Evolutionary conservation across 2,113 vertebrate species (phyloP), one percentile per base, ranked within the genome.

Genomic region (Phalacrocorax aristotelis): DNA sequence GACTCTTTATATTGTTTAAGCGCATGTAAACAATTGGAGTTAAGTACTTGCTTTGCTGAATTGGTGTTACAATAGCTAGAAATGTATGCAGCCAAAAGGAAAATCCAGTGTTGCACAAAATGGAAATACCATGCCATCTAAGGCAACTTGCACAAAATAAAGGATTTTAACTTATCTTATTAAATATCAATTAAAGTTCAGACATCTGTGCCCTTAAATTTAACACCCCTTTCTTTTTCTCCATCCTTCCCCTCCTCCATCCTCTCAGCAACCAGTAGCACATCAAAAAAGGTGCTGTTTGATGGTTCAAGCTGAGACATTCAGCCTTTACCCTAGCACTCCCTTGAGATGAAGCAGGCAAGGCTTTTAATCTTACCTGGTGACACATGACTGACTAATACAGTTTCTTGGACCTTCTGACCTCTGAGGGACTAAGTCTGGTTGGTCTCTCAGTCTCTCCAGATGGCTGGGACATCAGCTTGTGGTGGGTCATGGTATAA

Each of bases 381-480:
- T 95, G 93, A 96, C 91, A 96, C 78, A 95, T 89, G 89, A 90
- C 74, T 96, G 92, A 96, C 92, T 95, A 95, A 96, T 96, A 91
- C 26, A 76, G 87, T 94, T 97, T 96, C 92, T 94, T 82, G 78
- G 93, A 95, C 96, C 95, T 96, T 93, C 44, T 95, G 93, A 95
- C 95, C 95, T 96, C 74, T 72, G 75, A 72, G 62, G 17, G 49
- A 72, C 93, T 90, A 85, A 85, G 66, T 65, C 75, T 80, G 49
- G 57, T 84, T 80, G 84, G 74, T 85, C 18, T 83, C 65, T 95
- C 81, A 79, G 54, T 49, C 87, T 71, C 84, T 80, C 87, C 92
- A 90, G 81, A 75, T 89, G 90, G 80, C 79, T 89, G 83, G 46
- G 55, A 95, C 80, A 92, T 81, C 58, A 95, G 72, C 69, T 71